Conservation (phyloP, 2,888 invertebrate species). For the Salpingus planirostris region DNA sequence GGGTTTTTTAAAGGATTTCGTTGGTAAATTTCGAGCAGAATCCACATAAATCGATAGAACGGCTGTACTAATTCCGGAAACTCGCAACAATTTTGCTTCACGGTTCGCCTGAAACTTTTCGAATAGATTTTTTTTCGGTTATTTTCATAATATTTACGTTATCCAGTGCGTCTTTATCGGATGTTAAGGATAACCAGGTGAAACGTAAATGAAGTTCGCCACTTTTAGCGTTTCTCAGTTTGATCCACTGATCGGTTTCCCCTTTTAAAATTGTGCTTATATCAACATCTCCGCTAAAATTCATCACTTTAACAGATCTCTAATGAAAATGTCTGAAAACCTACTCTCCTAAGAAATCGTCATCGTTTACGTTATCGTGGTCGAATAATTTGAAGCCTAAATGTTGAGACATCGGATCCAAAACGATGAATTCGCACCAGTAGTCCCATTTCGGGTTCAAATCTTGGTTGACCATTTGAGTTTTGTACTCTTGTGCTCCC, state of each 20-base stretch:
- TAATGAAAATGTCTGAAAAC: conserved; percentile 3
- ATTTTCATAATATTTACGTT: conserved; percentile 48
- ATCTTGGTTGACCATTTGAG: conserved; percentile 83
- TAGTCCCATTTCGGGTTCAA: conserved; percentile 94
- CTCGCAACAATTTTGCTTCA: conserved; percentile 61
- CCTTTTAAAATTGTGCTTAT: conserved; percentile 25
- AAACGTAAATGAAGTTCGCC: conserved; percentile 83
- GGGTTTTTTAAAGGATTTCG: conserved; percentile 56
- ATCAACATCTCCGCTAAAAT: conserved; percentile 56
- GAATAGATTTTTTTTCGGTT: neutral
- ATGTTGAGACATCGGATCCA: conserved; percentile 30
- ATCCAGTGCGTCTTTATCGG: conserved; percentile 57
- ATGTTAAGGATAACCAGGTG: conserved; percentile 75
- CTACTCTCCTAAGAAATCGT: conserved; percentile 31
- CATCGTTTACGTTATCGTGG: conserved; percentile 28
- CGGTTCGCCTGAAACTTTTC: conserved; percentile 48
- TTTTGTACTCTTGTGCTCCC: conserved; percentile 85
- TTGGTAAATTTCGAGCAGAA: conserved; percentile 79
- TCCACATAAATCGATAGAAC: conserved; percentile 80
- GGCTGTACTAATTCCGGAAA: conserved; percentile 63
- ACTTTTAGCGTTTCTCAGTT: conserved; percentile 84
- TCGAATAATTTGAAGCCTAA: conserved; percentile 30
- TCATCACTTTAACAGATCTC: conserved; percentile 1
- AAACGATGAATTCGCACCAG: conserved; percentile 66
- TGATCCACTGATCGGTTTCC: conserved; percentile 44